Percentiles rank a stretch among this genome's conserved stretches.
Evolutionary conservation across 2,888 invertebrate species (phyloP).

Genomic region (Melanostoma mellinum): DNA sequence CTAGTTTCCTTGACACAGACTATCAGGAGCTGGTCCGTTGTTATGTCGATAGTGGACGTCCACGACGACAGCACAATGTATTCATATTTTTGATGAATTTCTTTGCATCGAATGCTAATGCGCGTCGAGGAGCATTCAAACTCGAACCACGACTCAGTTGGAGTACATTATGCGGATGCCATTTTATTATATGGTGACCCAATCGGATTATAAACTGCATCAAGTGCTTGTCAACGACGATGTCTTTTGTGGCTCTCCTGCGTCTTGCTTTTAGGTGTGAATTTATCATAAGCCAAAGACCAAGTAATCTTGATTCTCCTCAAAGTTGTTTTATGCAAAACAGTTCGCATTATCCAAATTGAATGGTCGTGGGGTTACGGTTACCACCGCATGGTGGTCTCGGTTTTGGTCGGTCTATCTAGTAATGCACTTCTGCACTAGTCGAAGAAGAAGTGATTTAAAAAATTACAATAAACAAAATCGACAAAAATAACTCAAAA

Average conservation of each 20-base stretch:
- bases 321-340: slow-evolving; percentile 72
- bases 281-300: slow-evolving; percentile 64
- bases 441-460: slow-evolving; percentile 13
- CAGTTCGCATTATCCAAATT: slow-evolving; percentile 73
- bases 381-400: slow-evolving; percentile 8
- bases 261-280: slow-evolving; percentile 68
- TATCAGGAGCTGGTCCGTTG: slow-evolving; percentile 38
- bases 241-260: slow-evolving; percentile 26
- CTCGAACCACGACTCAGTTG: background rate
- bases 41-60: background rate
- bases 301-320: slow-evolving; percentile 64
- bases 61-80: slow-evolving; percentile 68
- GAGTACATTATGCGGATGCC: slow-evolving; percentile 46
- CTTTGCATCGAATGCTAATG: slow-evolving; percentile 67
- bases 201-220: slow-evolving; percentile 56
- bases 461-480: slow-evolving; percentile 19
- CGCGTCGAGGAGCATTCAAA: slow-evolving; percentile 6
- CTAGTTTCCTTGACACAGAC: slow-evolving; percentile 41
- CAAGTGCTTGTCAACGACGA: slow-evolving; percentile 60
- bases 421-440: background rate
- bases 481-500: slow-evolving; percentile 16
- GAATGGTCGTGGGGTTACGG: slow-evolving; percentile 51
- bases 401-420: background rate
- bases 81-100: slow-evolving; percentile 73
- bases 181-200: slow-evolving; percentile 33